Percentiles rank a stretch among this genome's conserved stretches.
phyloP scores from a whole-genome alignment of 2,113 vertebrate species.

The Xiphophorus maculatus region DNA sequence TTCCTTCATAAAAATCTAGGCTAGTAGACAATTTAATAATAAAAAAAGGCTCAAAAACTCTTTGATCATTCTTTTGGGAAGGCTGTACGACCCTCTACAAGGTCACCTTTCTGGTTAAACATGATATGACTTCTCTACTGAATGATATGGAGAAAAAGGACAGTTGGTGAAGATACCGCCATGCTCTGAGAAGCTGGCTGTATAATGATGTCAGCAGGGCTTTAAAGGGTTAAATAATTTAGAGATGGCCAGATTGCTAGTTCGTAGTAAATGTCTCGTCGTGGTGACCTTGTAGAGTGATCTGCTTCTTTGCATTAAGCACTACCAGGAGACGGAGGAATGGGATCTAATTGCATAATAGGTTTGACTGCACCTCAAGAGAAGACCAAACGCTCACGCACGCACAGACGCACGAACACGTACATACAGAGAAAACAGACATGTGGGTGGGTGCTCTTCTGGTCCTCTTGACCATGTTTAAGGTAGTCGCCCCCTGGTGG shows the following conservation, averaged over 20 bases:
- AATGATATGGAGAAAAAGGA: constrained; percentile 63
- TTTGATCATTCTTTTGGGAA: constrained; percentile 77
- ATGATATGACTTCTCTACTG: constrained; percentile 68
- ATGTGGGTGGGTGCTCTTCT: constrained; percentile 77
- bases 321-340: constrained; percentile 74
- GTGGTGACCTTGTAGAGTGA: constrained; percentile 75
- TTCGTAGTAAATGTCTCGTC: constrained; percentile 54
- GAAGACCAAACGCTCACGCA: constrained; percentile 75
- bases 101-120: constrained; percentile 61
- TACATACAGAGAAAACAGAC: constrained; percentile 74
- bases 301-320: constrained; percentile 64
- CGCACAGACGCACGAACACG: constrained; percentile 60
- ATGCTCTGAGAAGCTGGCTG: constrained; percentile 65
- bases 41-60: constrained; percentile 40
- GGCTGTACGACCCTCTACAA: constrained; percentile 76
- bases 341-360: constrained; percentile 82
- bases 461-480: constrained; percentile 74
- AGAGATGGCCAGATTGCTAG: constrained; percentile 66
- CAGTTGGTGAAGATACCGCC: constrained; percentile 48
- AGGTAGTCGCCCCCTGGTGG: constrained; percentile 71
- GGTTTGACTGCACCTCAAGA: constrained; percentile 83
- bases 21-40: constrained; percentile 56
- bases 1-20: constrained; percentile 78
- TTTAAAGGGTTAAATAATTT: constrained; percentile 77
- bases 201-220: constrained; percentile 54